These are phyloP conservation scores for Chionomys nivalis DNA, from an alignment of 2,113 vertebrate species.

Conservation along the genomic window DNA sequence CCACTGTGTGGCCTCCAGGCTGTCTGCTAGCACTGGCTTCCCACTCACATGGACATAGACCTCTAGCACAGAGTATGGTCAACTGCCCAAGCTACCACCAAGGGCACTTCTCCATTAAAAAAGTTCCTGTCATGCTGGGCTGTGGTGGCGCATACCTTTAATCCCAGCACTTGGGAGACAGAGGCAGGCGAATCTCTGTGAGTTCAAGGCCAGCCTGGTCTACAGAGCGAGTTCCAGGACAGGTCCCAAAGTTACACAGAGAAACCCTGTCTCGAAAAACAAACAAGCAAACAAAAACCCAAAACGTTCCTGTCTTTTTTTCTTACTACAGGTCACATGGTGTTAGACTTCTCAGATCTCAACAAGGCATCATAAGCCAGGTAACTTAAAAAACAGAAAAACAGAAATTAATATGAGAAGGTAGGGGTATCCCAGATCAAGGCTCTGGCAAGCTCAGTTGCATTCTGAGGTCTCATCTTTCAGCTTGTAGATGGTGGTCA, in stretches of 20 bases:
- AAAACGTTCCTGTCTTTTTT: not conserved
- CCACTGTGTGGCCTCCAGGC: not conserved
- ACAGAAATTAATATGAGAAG: not conserved
- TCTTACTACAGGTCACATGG: not conserved
- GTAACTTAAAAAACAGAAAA: not conserved
- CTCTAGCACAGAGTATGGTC: not conserved
- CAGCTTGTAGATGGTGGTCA: fast-evolving
- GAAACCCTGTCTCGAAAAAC: no score
- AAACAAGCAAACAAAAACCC: no score
- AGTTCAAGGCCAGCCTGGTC: no score
- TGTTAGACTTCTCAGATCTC: not conserved
- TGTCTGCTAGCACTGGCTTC: not conserved
- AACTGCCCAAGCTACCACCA: not conserved
- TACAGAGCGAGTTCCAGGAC: no score
- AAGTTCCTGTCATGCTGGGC: no score
- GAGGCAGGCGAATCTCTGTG: no score
- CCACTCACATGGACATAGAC: not conserved
- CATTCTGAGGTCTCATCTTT: not conserved
- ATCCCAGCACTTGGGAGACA: no score
- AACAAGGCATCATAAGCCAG: not conserved
- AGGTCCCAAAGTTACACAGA: no score
- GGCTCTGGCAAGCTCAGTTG: not conserved
- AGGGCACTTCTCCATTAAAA: not conserved
- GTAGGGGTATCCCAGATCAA: not conserved
- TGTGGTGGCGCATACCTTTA: no score